A percentile compares a stretch with the other conserved stretches of the same genome.
Evolutionary conservation across 2,113 vertebrate genomes (phyloP).

Genomic region (Balaeniceps rex): DNA sequence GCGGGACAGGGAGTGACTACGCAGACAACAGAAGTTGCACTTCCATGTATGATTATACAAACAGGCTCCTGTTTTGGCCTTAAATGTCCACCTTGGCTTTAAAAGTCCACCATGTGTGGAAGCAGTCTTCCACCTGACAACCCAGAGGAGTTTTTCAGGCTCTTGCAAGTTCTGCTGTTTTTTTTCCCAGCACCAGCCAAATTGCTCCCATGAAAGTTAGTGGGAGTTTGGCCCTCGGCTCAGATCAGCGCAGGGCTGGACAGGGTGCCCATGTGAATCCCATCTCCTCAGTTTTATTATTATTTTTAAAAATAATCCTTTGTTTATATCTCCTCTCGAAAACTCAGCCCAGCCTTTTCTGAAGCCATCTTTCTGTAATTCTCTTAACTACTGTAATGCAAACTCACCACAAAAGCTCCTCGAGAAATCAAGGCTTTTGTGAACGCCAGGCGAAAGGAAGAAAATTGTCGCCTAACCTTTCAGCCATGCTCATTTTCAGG

Average conservation of each 20-base stretch:
- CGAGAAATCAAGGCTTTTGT: constrained; percentile 48
- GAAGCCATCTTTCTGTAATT: constrained; percentile 42
- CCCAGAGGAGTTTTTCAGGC: neutral
- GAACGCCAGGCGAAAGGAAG: neutral
- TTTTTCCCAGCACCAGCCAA: neutral
- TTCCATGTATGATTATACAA: neutral
- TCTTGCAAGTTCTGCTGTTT: neutral
- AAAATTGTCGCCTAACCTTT: constrained; percentile 47
- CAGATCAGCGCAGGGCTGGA: neutral
- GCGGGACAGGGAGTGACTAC: neutral
- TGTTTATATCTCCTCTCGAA: constrained; percentile 13
- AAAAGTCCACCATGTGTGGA: accelerated
- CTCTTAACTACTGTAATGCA: constrained; percentile 42
- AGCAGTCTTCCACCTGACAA: neutral
- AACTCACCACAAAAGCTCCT: constrained; percentile 37
- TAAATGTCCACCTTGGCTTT: neutral
- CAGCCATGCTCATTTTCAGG: constrained; percentile 22
- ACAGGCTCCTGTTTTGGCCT: neutral
- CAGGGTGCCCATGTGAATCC: neutral
- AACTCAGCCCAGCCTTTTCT: constrained; percentile 25
- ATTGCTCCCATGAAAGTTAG: neutral
- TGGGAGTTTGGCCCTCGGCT: neutral
- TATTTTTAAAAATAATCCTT: neutral
- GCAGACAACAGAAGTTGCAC: neutral
- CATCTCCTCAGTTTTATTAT: neutral